Percentiles rank a stretch among this genome's conserved stretches.
Evolutionary conservation across 1,140 invertebrate species (phyloP).

Genomic region (Wasmannia auropunctata): DNA sequence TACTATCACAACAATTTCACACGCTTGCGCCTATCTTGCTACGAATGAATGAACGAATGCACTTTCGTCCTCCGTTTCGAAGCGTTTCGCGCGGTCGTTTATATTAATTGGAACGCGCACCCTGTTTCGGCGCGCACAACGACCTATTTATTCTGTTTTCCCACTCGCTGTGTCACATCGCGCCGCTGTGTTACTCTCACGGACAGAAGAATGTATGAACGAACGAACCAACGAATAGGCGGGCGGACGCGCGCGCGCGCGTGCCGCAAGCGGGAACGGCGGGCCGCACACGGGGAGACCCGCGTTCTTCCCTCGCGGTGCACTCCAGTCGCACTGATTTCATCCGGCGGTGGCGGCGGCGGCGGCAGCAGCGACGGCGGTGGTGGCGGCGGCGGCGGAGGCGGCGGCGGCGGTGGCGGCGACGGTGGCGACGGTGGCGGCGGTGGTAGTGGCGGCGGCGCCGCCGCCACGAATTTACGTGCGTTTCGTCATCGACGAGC

Average conservation of each 20-base stretch:
- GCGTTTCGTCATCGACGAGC: constrained; percentile 72
- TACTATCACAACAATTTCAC: constrained; percentile 23
- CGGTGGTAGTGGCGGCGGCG: constrained; percentile 23
- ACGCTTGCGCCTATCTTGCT: background rate
- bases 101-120: background rate
- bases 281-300: constrained; percentile 70
- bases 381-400: background rate
- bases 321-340: constrained; percentile 72
- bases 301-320: constrained; percentile 70
- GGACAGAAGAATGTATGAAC: constrained; percentile 22
- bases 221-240: background rate
- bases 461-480: constrained; percentile 70
- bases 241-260: constrained; percentile 59
- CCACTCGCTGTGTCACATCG: constrained; percentile 37
- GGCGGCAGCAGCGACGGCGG: background rate
- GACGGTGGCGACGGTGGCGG: constrained; percentile 31
- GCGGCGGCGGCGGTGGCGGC: background rate
- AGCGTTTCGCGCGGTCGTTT: constrained; percentile 23
- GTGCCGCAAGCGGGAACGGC: constrained; percentile 71
- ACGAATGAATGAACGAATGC: background rate
- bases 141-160: constrained; percentile 66
- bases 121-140: constrained; percentile 30
- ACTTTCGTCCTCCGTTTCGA: background rate
- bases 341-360: constrained; percentile 17
- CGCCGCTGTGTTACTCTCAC: background rate